Evolutionary conservation across 2,113 vertebrate genomes (phyloP).

Genomic region (Rhinichthys klamathensis): DNA sequence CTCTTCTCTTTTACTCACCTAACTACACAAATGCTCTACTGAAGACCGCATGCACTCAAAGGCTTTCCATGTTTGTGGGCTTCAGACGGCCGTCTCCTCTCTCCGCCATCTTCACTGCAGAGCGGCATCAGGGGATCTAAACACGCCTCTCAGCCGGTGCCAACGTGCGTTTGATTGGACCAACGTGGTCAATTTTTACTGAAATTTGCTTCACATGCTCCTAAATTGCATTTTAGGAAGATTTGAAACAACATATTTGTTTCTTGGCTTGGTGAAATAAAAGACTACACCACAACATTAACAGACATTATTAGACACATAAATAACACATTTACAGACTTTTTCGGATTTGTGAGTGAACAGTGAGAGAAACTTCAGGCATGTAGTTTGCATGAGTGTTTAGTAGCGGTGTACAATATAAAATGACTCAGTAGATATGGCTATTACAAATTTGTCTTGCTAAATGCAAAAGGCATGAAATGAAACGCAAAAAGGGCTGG

Average conservation of each 20-base stretch:
- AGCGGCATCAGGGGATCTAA: conserved; percentile 4
- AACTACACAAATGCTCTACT: neutral
- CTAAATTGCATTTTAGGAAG: no score
- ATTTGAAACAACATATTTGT: no score
- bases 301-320: no score
- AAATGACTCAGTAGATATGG: neutral
- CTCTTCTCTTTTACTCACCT: conserved; percentile 38
- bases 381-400: neutral
- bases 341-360: neutral
- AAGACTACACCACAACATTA: no score
- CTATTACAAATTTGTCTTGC: neutral
- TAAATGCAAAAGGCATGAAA: neutral
- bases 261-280: no score
- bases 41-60: neutral
- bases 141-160: conserved; percentile 24
- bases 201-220: neutral
- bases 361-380: neutral
- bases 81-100: conserved; percentile 29
- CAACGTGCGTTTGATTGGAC: neutral
- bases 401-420: no score
- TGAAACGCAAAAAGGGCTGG: neutral
- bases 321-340: no score
- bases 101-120: conserved; percentile 54
- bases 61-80: neutral
- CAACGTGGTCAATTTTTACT: neutral